A percentile compares a stretch with the other conserved stretches of the same genome.
Conservation (phyloP, 1,140 invertebrate genomes). For the Papilio machaon region DNA sequence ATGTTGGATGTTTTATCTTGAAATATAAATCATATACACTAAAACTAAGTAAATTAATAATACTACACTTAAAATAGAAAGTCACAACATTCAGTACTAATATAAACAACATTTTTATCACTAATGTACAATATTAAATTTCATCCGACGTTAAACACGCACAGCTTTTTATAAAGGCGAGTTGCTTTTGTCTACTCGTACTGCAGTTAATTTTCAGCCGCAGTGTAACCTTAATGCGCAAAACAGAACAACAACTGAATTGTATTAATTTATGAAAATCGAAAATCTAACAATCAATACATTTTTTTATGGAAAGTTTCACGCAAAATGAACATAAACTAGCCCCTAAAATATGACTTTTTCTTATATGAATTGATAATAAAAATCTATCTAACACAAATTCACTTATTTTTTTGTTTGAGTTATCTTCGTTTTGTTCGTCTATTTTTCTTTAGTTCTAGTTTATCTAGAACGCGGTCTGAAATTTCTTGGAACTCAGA, state of each 20-base stretch:
- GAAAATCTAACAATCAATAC: neutral
- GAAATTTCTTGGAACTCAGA: neutral
- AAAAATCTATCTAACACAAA: neutral
- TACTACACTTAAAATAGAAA: too few species aligned
- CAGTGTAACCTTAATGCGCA: neutral
- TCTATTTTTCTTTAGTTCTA: neutral
- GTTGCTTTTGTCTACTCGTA: neutral
- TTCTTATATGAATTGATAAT: too few species aligned
- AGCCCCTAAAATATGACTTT: too few species aligned
- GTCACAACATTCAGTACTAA: too few species aligned
- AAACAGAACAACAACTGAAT: neutral
- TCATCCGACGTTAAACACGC: conserved; percentile 3
- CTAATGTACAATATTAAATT: conserved; percentile 25
- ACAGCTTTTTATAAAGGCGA: neutral
- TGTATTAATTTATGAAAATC: neutral
- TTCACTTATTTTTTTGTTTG: neutral
- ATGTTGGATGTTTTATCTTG: too few species aligned
- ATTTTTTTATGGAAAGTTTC: neutral
- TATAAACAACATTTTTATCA: too few species aligned
- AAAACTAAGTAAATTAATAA: too few species aligned
- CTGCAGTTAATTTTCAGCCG: conserved; percentile 8
- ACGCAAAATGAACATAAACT: neutral
- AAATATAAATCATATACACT: too few species aligned
- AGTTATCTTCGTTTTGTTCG: too few species aligned
- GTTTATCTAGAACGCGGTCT: neutral